Base-by-base conservation (phyloP, 2,888 invertebrate genomes). In the Caenorhabditis doughertyi region DNA sequence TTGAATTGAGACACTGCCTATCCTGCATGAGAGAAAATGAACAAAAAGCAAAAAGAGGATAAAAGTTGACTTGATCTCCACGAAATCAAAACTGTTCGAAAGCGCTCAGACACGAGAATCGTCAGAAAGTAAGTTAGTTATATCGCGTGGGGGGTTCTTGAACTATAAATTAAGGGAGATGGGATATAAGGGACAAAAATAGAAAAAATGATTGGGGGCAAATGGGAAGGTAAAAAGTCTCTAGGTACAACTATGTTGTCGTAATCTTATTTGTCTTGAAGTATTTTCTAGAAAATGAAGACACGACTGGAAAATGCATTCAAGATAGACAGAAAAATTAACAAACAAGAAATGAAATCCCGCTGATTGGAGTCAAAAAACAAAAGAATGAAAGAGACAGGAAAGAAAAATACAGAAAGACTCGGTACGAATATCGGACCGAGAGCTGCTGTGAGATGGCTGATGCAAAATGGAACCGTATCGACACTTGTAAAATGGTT, bases 101-200 rank as follows among this genome's bases (percentile, higher is more conserved):
- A 82, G 82, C 82, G 77, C 82, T 82, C 51, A 73, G 65, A 77
- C 67, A 68, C 82, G 82, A 82, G 82, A 79, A 82, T 82, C 82
- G 76, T 71, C 49, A 64, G 53, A 79, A 70, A 79, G 44, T 32
- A 18, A 39, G 67, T 68, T 70, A 70, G 68, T 77, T 62, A 29
- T 39, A 47, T 32, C 18, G 13, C 2, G 29, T 35, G 23, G 25
- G 47, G n/a, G 60, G 21, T 58, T 67, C 35, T 58, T 49, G 76
- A 56, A 71, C 55, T 79, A 79, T 79, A 79, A 79, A 73, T 67
- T 72, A 80, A 44, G 67, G 32, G 18, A 27, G 51, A 32, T 4
- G 16, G 35, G 56, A 35, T 25, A n/a, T n/a, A n/a, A n/a, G n/a
- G n/a, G n/a, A n/a, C n/a, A n/a, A 72, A 72, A 56, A 58, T 27